These are phyloP conservation scores for Crypturellus undulatus DNA, from an alignment of 2,113 vertebrate genomes.

Conservation along the genomic window DNA sequence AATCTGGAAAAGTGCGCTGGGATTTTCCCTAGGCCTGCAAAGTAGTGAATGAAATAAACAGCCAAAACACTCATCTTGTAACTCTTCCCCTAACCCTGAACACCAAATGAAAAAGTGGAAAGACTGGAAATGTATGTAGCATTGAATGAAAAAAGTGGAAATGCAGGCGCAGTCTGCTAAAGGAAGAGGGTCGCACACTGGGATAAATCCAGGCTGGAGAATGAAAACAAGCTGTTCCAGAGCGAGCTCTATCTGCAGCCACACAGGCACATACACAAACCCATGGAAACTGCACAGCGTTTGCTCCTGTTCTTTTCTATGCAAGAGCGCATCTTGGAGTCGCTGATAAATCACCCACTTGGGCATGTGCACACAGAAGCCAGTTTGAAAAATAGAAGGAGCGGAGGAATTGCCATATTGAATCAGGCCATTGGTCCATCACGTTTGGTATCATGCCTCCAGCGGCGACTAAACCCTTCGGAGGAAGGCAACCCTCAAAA, in stretches of 20 bases:
- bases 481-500: slow-evolving; percentile 19
- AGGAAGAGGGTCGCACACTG: background rate
- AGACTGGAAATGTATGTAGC: background rate
- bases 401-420: slow-evolving; percentile 68
- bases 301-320: background rate
- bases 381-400: slow-evolving; percentile 48
- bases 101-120: background rate
- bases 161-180: background rate
- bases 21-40: slow-evolving; percentile 10
- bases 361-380: slow-evolving; percentile 41
- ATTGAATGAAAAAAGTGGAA: background rate
- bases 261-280: background rate
- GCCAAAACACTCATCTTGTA: background rate
- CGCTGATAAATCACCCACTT: slow-evolving; percentile 26
- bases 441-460: slow-evolving; percentile 65
- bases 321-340: background rate
- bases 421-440: slow-evolving; percentile 71
- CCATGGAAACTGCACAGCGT: background rate
- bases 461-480: slow-evolving; percentile 50
- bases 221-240: background rate
- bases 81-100: background rate
- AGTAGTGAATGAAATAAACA: background rate
- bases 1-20: background rate
- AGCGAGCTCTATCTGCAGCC: background rate
- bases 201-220: background rate